phyloP scores from a whole-genome alignment of 2,888 invertebrate species.

The Heterodera filipjevi region DNA sequence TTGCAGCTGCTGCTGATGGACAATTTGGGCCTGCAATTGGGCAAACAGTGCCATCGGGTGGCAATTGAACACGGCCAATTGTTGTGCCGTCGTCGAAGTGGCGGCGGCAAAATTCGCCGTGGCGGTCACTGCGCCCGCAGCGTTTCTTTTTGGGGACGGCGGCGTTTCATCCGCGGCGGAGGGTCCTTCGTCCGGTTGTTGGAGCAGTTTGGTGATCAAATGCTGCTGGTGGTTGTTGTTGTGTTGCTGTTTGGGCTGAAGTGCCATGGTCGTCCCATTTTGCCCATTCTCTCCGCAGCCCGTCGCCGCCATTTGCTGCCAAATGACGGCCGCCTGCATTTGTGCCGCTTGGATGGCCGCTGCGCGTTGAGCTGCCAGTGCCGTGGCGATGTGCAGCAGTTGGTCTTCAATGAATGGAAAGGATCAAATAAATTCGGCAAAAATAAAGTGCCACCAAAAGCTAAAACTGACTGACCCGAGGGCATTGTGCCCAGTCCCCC shows the following conservation, averaged over 20 bases:
- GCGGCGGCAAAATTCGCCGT: too few relatives aligned
- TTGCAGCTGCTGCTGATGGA: background rate
- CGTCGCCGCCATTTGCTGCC: slow-evolving; percentile 15
- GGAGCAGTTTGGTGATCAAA: slow-evolving; percentile 26
- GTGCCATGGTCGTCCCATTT: background rate
- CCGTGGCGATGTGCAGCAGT: slow-evolving; percentile 21
- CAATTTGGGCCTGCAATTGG: slow-evolving; percentile 5
- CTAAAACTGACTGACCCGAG: slow-evolving; percentile 17
- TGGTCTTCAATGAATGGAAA: slow-evolving; percentile 12
- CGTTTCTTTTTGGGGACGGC: background rate
- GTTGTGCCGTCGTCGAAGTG: background rate
- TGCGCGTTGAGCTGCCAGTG: slow-evolving; percentile 16
- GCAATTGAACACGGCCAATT: background rate
- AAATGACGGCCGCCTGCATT: slow-evolving; percentile 20
- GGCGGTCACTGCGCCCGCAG: background rate
- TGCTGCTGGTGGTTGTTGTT: slow-evolving; percentile 29
- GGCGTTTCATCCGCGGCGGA: background rate
- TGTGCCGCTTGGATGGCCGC: slow-evolving; percentile 24
- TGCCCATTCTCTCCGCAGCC: background rate
- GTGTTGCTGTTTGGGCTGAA: background rate
- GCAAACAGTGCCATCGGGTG: slow-evolving; percentile 8
- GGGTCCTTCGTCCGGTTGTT: background rate
- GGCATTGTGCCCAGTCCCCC: slow-evolving; percentile 16
- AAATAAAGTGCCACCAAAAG: background rate
- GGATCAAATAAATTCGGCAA: background rate